Evolutionary conservation across 2,888 invertebrate genomes (phyloP), one percentile per base, ranked within the genome.

Genomic region (Campoplex capitator): DNA sequence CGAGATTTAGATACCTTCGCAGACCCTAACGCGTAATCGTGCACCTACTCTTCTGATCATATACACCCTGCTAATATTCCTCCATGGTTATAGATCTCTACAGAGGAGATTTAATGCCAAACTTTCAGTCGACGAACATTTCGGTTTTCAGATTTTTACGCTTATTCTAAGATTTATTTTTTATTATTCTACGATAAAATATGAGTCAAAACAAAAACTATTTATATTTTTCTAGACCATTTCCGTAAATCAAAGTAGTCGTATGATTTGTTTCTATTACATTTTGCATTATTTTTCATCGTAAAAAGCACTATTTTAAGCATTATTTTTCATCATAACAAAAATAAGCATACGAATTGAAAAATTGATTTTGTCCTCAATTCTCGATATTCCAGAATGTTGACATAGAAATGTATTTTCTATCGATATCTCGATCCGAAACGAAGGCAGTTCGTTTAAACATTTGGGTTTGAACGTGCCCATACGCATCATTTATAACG

Each of bases 1-100:
- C 88, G 90, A 92, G 92, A 92, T 92, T 92, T 92, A 93, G 92
- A 92, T 93, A 92, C 89, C 90, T 88, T 83, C 48, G 80, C 80
- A 76, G 76, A 48, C 68, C 18, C 48, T 75, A 73, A 51, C 35
- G 79, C 83, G 83, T 67, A 80, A 86, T 83, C 76, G 83, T 58
- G 83, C 48, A 67, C 80, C 28, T 83, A 83, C 70, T 77, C 71
- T 67, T 48, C 76, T 79, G 71, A 71, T 79, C 75, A 76, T 83
- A 56, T 76, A 48, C 71, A 51, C 65, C 38, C 70, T 70, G 78
- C 74, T 83, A 75, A 85, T 83, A 70, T 48, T 11, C 32, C 62
- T 74, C 48, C 78, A 23, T 58, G 54, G 78, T 54, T 65, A 67
- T 28, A 45, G 32, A 71, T 71, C 23, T 58, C 9, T 56, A 68